Evolutionary conservation across 1,140 invertebrate species (phyloP), one percentile per base, ranked within the genome.

Genomic region (Brachionus angularis): DNA sequence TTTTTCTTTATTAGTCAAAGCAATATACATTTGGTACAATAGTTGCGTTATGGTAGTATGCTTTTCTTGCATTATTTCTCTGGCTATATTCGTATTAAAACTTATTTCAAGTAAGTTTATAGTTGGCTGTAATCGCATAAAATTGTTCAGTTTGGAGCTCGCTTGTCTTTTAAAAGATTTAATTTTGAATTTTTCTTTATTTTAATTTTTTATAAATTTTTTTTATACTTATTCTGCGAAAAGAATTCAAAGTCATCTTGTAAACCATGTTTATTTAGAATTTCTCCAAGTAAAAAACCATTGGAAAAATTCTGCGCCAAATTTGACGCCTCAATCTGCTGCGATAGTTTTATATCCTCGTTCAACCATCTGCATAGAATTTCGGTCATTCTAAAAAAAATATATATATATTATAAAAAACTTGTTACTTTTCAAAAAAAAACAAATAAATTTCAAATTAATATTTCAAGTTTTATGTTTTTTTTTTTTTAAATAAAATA

Each of bases 171-270:
- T 58, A 14, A 72, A 16, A 52, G 10, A 18, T 29, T 23, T 1
- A 29, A 73, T 12, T n/a, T n/a, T n/a, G n/a, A n/a, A n/a, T n/a
- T n/a, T n/a, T n/a, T n/a, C n/a, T n/a, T 36, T 14, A 39, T n/a
- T 16, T 3, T 18, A 25, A 69, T 49, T 25, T 10, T 7, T 1
- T 5, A 25, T 16, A 8, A 0, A 34, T 36, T 25, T 46, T 21
- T 29, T 67, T 39, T 52, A 25, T 77, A 82, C 81, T 75, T 80
- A 75, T 73, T 78, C 64, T 79, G 79, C 16, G 80, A 81, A 76
- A 82, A 81, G 50, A 79, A 75, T 70, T 80, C 78, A 75, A 82
- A 82, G 73, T 82, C 80, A 79, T 81, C 76, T 70, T 81, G 80
- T 34, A 82, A 73, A 39, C 79, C 76, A 76, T 81, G 78, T 71